Base-by-base conservation (phyloP, 35 echinoderm and acorn worm genomes). In the Hemicentrotus pulcherrimus region DNA sequence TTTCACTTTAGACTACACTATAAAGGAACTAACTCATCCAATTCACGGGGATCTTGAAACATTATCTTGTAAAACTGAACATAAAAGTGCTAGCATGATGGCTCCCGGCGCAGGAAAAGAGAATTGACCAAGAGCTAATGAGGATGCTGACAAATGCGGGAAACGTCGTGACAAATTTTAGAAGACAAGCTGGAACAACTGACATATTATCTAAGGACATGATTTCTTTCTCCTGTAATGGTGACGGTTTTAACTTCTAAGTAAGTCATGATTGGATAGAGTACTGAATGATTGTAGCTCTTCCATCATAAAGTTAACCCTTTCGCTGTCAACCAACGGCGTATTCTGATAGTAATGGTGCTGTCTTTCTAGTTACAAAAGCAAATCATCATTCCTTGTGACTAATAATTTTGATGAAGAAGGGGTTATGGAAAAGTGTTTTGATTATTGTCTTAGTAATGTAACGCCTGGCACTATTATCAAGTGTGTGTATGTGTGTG, bases 101-200 rank as follows among this genome's bases (percentile, higher is more conserved):
- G 50, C 8, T 50, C 10, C 11, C 50, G 22, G 8, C 6, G 22
- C 19, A 78, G 65, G 65, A 78, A 78, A 78, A 78, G 65, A 28
- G 65, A 78, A 5, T 78, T 78, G 65, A 78, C 65, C 65, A n/a
- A n/a, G 65, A 78, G 65, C n/a, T 78, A 78, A 28, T 78, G 65
- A 78, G 65, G 65, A 78, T 78, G 65, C 65, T 78, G 65, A 78
- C 65, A 78, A 78, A 78, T n/a, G 65, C 65, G 65, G 65, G 65
- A 78, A 24, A 78, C 19, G 65, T 78, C 65, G 22, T n/a, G 65
- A 78, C 65, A 78, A 6, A 78, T 78, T 78, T 78, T 78, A 18
- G 65, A 78, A 78, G 65, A 78, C 65, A 28, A 78, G 65, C 7
- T n/a, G 65, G 24, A 78, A 28, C 65, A 78, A 78, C 65, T 78